Evolutionary conservation across 2,797 vertebrate genomes (phyloP), one percentile per base, ranked within the genome.

Genomic region (Poeciliopsis infans): DNA sequence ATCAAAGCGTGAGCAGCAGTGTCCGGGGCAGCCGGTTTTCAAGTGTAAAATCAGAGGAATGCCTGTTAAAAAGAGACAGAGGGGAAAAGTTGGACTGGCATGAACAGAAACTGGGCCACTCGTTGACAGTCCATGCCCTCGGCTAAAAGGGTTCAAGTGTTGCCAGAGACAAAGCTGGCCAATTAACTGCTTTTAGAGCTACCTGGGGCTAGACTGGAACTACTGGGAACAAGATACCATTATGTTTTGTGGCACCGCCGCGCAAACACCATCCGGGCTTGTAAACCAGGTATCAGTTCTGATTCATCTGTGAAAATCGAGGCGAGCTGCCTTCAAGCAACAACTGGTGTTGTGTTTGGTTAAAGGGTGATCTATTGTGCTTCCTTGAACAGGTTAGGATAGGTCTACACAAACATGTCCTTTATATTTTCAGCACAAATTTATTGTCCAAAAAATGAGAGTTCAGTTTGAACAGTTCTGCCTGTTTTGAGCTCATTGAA

Each of bases 121-220:
- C 79, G 78, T 59, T 75, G 74, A 80, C 72, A 74, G 72, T 86
- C 81, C 78, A 33, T 72, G 91, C 80, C 79, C 81, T 86, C 78
- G 20, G 77, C 86, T 86, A 79, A 92, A 92, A 85, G 76, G 41
- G 82, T 86, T 88, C 76, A 89, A 79, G 88, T 85, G 90, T 88
- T 49, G 88, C 85, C 79, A 64, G 61, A 11, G 74, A 76, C 25
- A 75, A 68, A 25, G 74, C 74, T 74, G 10, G 84, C 85, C 84
- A 82, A 79, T 88, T 85, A 88, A 80, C 86, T 79, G 83, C 83
- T 91, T 84, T 85, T 43, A 82, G 83, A 89, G 87, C 82, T 79
- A 79, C 23, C 36, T 70, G 59, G n/a, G 73, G 74, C 46, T 20
- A 7, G 53, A 76, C 61, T 47, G 31, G 74, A 85, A 88, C 71